Percentiles rank a stretch among this genome's conserved stretches.
Evolutionary conservation across 2,113 vertebrate genomes (phyloP).

Genomic region (Ondatra zibethicus): DNA sequence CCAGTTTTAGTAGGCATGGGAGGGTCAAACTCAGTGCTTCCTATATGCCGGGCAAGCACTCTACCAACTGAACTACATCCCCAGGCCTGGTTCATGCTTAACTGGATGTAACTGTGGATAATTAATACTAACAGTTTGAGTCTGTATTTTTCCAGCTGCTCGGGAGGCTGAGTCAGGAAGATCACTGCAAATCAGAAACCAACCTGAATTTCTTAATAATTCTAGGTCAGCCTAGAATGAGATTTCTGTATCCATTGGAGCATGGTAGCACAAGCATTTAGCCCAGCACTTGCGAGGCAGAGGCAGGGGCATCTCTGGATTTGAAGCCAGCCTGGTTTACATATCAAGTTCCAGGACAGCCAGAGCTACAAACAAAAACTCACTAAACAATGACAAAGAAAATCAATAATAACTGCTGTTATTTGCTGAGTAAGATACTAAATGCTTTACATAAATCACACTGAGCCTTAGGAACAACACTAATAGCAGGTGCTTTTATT

Average conservation of each 20-base stretch:
- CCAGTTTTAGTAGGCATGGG: neutral
- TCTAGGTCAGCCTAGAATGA: neutral
- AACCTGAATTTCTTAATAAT: neutral
- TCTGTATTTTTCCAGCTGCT: neutral
- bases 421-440: neutral
- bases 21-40: neutral
- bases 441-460: neutral
- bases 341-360: neutral
- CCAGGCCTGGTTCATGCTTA: neutral
- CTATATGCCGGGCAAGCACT: neutral
- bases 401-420: neutral
- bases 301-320: neutral
- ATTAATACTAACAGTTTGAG: neutral
- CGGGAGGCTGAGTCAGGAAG: neutral
- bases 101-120: neutral
- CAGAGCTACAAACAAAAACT: neutral
- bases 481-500: neutral
- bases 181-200: neutral
- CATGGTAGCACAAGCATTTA: neutral
- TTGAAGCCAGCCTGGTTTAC: neutral
- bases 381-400: neutral
- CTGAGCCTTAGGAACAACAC: neutral
- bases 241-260: neutral
- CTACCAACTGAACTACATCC: neutral
- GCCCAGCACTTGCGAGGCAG: neutral